These are phyloP conservation scores for Dromius quadrimaculatus DNA, from an alignment of 2,888 invertebrate species.

Conservation along the genomic window DNA sequence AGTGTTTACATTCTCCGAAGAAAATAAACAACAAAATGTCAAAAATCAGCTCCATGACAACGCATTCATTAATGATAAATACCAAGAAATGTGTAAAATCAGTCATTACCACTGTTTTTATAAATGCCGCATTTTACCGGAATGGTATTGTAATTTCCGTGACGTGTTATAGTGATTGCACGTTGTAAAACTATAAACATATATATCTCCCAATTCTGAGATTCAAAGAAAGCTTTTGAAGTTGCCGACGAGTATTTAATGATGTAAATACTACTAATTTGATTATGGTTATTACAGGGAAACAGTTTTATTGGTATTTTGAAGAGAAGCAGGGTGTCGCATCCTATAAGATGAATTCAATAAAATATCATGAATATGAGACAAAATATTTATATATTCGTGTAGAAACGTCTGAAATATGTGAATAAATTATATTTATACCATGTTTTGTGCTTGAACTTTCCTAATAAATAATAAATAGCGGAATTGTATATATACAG, in stretches of 20 bases:
- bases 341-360: too few species aligned
- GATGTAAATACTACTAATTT: slow-evolving; percentile 2
- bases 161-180: neutral
- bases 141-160: neutral
- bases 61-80: slow-evolving; percentile 23
- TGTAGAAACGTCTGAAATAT: too few species aligned
- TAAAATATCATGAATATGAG: neutral
- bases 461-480: too few species aligned
- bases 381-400: slow-evolving; percentile 8
- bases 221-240: slow-evolving; percentile 5
- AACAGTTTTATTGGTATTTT: too few species aligned
- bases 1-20: neutral
- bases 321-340: too few species aligned
- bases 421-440: too few species aligned
- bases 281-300: slow-evolving; percentile 4
- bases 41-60: slow-evolving; percentile 1
- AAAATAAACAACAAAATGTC: slow-evolving; percentile 11
- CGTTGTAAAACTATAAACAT: slow-evolving; percentile 29
- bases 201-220: slow-evolving; percentile 20
- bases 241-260: slow-evolving; percentile 2
- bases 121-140: slow-evolving; percentile 16
- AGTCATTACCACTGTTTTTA: slow-evolving; percentile 21
- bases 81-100: slow-evolving; percentile 28
- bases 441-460: too few species aligned
- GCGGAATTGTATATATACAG: too few species aligned